These are phyloP conservation scores for Melanotus villosus DNA, from an alignment of 2,888 invertebrate species.

Conservation along the genomic window DNA sequence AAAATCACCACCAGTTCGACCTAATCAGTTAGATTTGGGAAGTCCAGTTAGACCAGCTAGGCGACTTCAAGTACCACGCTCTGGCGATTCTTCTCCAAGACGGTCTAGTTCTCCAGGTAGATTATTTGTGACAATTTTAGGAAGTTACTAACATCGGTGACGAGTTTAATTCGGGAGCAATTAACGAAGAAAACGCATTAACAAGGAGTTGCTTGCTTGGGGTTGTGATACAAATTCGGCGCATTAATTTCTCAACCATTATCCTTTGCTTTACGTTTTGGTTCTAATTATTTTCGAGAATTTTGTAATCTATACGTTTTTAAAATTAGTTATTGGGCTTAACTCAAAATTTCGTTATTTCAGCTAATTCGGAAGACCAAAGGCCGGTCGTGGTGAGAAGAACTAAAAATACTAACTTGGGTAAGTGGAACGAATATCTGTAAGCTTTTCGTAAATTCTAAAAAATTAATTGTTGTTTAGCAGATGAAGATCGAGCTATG, in stretches of 20 bases:
- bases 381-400: conserved; percentile 66
- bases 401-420: conserved; percentile 67
- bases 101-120: conserved; percentile 61
- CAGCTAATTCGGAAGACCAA: conserved; percentile 50
- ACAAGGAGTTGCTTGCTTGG: conserved; percentile 1
- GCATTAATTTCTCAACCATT: background rate
- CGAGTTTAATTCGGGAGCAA: conserved; percentile 8
- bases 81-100: conserved; percentile 54
- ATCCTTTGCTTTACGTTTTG: conserved; percentile 19
- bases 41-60: conserved; percentile 64
- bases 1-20: conserved; percentile 58
- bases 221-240: background rate
- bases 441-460: no score
- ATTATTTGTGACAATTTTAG: conserved; percentile 28
- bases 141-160: conserved; percentile 28
- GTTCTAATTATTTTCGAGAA: background rate
- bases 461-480: conserved; percentile 64
- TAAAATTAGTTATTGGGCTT: background rate
- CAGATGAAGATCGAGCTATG: conserved; percentile 88
- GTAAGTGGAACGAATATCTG: conserved; percentile 66
- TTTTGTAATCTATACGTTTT: no score
- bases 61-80: conserved; percentile 59
- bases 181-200: conserved; percentile 15
- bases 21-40: conserved; percentile 64
- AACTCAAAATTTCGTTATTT: conserved; percentile 26